Percentiles rank a stretch among this genome's conserved stretches.
phyloP scores from a whole-genome alignment of 2,113 vertebrate genomes.

The Pleuronectes platessa region DNA sequence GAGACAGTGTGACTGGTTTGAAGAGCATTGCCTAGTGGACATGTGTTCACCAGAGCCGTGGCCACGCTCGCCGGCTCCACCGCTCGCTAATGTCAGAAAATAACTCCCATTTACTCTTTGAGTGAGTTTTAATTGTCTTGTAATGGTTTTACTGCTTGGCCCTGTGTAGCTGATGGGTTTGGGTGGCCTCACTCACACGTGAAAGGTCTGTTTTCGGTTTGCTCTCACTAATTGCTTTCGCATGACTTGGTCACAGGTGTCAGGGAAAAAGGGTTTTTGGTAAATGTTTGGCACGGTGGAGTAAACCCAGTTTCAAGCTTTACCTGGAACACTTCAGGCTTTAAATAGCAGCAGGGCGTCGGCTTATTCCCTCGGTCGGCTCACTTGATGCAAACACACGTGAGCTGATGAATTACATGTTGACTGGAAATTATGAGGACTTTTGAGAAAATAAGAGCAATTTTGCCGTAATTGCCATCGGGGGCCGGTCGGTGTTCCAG shows the following conservation, averaged over 20 bases:
- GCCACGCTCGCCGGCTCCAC: constrained; percentile 7
- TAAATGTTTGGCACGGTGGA: constrained; percentile 74
- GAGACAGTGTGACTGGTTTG: constrained; percentile 36
- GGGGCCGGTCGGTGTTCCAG: constrained; percentile 62
- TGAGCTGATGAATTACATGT: constrained; percentile 79
- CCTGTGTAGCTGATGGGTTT: constrained; percentile 53
- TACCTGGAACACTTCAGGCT: constrained; percentile 79
- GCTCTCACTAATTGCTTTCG: constrained; percentile 63
- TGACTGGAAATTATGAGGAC: constrained; percentile 83
- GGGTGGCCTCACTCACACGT: constrained; percentile 59
- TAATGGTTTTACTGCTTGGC: constrained; percentile 65
- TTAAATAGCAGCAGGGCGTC: constrained; percentile 77
- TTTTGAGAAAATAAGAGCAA: constrained; percentile 74
- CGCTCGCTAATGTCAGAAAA: constrained; percentile 39
- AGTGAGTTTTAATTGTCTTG: constrained; percentile 62
- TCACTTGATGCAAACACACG: constrained; percentile 72
- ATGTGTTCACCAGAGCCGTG: constrained; percentile 12
- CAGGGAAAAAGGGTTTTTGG: constrained; percentile 67
- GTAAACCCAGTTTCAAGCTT: constrained; percentile 63
- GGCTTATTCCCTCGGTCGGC: constrained; percentile 66
- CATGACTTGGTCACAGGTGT: constrained; percentile 77
- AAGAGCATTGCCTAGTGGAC: constrained; percentile 7
- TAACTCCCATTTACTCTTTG: constrained; percentile 35
- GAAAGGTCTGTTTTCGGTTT: constrained; percentile 68
- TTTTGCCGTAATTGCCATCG: constrained; percentile 79